These are phyloP conservation scores for Holacanthella duospinosa DNA, from an alignment of 2,888 invertebrate species.

Conservation along the genomic window DNA sequence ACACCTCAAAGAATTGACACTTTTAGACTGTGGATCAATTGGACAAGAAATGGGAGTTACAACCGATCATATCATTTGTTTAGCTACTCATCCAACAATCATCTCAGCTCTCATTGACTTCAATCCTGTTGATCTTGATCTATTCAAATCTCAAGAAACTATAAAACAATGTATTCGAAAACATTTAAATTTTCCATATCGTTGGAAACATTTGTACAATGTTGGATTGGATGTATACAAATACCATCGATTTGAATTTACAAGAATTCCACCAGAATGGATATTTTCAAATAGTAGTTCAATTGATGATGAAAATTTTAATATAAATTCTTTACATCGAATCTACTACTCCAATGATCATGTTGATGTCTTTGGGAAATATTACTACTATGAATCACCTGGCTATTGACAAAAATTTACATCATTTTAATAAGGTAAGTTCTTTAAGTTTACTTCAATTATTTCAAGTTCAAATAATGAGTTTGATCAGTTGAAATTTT, in stretches of 20 bases:
- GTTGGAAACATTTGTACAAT: neutral
- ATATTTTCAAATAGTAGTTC: no score
- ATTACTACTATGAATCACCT: no score
- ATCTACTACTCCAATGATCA: no score
- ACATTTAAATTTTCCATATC: neutral
- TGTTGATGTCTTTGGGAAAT: no score
- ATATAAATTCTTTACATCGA: no score
- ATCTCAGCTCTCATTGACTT: slow-evolving; percentile 9
- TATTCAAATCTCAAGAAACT: neutral
- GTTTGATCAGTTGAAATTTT: no score
- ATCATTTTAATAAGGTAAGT: no score
- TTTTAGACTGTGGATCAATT: slow-evolving; percentile 11
- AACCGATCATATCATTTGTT: neutral
- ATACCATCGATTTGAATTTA: neutral
- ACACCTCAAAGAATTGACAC: neutral
- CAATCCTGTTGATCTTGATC: slow-evolving; percentile 1
- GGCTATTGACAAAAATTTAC: no score
- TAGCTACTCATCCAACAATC: slow-evolving; percentile 8
- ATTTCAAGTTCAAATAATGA: no score
- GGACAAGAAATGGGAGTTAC: slow-evolving; percentile 9
- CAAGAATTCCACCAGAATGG: no score
- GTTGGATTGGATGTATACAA: neutral
- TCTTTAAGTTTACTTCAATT: no score
- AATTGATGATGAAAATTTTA: no score
- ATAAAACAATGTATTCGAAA: neutral